phyloP scores from a whole-genome alignment of 2,797 vertebrate genomes.

The Macropus fuliginosus region DNA sequence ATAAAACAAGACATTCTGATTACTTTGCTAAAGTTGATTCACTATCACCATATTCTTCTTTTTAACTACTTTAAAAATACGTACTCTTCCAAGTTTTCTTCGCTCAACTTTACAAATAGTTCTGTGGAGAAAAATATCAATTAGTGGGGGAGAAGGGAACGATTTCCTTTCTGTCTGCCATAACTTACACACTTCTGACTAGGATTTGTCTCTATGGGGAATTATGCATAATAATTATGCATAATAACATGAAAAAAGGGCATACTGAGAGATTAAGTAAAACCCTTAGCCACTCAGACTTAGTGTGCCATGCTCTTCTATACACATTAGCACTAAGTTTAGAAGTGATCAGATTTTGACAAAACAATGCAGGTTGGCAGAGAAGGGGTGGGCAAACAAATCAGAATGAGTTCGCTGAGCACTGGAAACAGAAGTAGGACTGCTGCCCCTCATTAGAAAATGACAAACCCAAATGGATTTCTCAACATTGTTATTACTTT shows the following conservation, averaged over 20 bases:
- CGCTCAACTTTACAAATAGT: conserved; percentile 51
- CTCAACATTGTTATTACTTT: not conserved
- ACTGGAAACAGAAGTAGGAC: not conserved
- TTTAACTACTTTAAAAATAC: not conserved
- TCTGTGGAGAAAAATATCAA: not conserved
- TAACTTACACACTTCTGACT: not conserved
- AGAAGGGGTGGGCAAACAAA: not conserved
- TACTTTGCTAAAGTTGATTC: not conserved
- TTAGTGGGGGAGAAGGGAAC: not conserved
- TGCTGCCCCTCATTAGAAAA: conserved; percentile 20
- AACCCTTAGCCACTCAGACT: not conserved
- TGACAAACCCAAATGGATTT: not conserved
- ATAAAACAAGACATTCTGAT: conserved; percentile 13
- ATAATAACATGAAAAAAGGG: not conserved
- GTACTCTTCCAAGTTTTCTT: conserved; percentile 8
- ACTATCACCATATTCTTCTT: conserved; percentile 5
- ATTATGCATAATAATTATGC: too few species aligned
- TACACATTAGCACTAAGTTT: not conserved
- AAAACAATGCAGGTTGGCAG: not conserved
- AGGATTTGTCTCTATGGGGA: not conserved
- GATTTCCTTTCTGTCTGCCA: not conserved
- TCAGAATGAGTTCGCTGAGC: not conserved
- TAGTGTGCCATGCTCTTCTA: not conserved
- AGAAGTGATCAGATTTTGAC: not conserved
- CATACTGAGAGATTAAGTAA: not conserved